Conservation (phyloP, 2,797 vertebrate genomes). For the Channa striata region DNA sequence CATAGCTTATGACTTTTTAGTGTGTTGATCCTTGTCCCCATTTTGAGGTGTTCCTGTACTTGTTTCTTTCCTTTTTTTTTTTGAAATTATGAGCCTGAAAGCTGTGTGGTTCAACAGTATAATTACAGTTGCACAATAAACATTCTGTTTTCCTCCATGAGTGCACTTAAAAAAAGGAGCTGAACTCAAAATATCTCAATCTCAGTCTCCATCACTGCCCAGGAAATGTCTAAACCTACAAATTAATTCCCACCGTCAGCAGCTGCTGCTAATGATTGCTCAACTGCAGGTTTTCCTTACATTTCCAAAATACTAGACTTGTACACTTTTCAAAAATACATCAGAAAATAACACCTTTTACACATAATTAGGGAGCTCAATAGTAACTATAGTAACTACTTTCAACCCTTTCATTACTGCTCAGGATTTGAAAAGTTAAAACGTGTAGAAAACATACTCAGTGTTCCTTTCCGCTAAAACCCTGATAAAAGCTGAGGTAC, state of each 20-base stretch:
- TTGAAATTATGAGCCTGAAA: neutral
- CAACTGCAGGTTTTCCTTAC: neutral
- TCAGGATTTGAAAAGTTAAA: neutral
- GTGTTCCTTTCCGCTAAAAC: constrained; percentile 1
- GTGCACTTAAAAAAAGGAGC: neutral
- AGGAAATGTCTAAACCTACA: neutral
- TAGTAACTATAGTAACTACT: neutral
- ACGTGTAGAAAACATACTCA: neutral
- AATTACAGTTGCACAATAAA: neutral
- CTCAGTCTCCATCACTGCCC: neutral
- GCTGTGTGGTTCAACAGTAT: neutral
- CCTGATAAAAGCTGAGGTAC: neutral
- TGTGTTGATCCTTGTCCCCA: neutral
- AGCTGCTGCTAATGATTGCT: neutral
- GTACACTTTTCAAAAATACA: neutral
- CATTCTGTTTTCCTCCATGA: neutral
- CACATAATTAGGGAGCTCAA: neutral
- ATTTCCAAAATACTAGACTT: constrained; percentile 4
- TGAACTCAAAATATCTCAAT: neutral
- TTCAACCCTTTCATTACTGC: neutral
- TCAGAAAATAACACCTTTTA: constrained; percentile 1
- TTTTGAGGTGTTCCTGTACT: neutral
- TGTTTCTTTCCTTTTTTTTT: neutral
- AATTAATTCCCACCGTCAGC: neutral
- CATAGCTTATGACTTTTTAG: neutral